phyloP scores from a whole-genome alignment of 1,140 invertebrate species.

The Drosophila busckii region DNA sequence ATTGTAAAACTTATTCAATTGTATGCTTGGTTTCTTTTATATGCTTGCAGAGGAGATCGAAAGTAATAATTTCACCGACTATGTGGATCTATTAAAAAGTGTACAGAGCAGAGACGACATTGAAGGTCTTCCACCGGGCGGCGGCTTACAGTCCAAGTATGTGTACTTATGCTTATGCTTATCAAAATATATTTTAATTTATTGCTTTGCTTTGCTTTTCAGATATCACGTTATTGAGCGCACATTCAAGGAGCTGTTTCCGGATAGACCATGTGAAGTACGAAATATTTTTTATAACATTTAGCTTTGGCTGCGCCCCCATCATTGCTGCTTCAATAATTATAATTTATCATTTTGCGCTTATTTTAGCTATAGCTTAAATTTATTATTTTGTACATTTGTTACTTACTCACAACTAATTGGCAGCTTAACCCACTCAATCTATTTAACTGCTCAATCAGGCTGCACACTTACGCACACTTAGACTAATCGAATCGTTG shows the following conservation, averaged over 20 bases:
- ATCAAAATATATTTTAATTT: neutral
- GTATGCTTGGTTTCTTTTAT: constrained; percentile 12
- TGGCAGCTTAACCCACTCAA: neutral
- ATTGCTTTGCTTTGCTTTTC: constrained; percentile 22
- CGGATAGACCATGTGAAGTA: constrained; percentile 77
- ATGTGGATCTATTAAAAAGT: constrained; percentile 64
- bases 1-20: constrained; percentile 3
- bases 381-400: constrained; percentile 1
- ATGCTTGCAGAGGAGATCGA: constrained; percentile 68
- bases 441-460: neutral
- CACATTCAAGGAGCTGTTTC: constrained; percentile 70
- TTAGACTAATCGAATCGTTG: too few relatives aligned
- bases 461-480: constrained; percentile 7
- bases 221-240: constrained; percentile 77
- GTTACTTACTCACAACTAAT: neutral
- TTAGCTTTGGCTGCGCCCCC: constrained; percentile 33
- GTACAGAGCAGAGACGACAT: constrained; percentile 67
- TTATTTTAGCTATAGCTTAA: neutral
- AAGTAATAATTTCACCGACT: constrained; percentile 55
- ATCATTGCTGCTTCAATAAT: constrained; percentile 27
- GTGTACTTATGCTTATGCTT: constrained; percentile 1
- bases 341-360: constrained; percentile 22
- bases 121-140: constrained; percentile 76
- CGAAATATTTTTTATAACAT: constrained; percentile 70
- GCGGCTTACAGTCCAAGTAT: constrained; percentile 75